Evolutionary conservation across 92 coral and sea anemone species (phyloP).

Genomic region (Zoanthus sansibaricus): DNA sequence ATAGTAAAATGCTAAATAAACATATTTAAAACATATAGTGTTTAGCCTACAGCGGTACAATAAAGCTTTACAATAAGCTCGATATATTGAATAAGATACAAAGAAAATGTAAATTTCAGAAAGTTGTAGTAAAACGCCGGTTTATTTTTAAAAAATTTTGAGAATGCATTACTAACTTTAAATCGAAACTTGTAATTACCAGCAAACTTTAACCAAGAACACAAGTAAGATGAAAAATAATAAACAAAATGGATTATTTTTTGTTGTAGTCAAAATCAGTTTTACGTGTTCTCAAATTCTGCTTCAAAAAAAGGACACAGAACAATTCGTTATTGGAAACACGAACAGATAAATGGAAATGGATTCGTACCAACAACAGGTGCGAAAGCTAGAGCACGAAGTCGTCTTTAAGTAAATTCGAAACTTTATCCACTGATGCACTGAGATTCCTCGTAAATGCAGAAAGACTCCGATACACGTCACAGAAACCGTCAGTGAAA

Average conservation of each 20-base stretch:
- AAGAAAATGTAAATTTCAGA: neutral
- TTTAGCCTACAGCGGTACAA: neutral
- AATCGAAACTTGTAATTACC: neutral
- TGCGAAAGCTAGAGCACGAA: slow-evolving; percentile 11
- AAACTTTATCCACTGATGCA: neutral
- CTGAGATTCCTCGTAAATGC: neutral
- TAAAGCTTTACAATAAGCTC: neutral
- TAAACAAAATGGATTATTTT: neutral
- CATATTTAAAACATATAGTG: slow-evolving; percentile 7
- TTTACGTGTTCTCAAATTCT: neutral
- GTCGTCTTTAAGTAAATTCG: slow-evolving; percentile 15
- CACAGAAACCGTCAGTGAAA: neutral
- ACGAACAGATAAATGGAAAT: neutral
- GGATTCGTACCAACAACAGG: slow-evolving; percentile 16
- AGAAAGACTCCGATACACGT: neutral
- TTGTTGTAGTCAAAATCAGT: neutral
- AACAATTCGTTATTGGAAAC: slow-evolving; percentile 12
- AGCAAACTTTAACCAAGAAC: neutral
- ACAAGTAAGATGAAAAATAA: neutral
- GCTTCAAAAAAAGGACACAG: neutral
- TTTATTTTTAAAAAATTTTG: neutral
- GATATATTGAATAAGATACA: neutral
- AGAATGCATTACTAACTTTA: neutral
- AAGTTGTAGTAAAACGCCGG: neutral
- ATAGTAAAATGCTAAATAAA: slow-evolving; percentile 22